These are phyloP conservation scores for Xyrauchen texanus DNA, from an alignment of 2,113 vertebrate species.

Conservation along the genomic window DNA sequence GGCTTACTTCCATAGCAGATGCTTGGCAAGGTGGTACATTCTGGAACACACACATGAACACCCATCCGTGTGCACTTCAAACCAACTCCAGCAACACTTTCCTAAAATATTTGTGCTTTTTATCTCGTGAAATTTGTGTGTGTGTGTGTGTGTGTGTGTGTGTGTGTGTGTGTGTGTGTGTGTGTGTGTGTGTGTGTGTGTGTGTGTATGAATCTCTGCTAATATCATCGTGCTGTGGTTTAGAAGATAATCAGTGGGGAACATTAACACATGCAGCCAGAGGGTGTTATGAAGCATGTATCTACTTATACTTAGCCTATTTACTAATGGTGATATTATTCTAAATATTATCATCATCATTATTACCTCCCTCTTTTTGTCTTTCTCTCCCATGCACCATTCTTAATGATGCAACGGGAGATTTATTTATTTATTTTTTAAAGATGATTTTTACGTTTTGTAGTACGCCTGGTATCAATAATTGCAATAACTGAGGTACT, in stretches of 20 bases:
- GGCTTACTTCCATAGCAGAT: conserved; percentile 34
- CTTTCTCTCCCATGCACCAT: neutral
- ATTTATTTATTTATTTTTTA: neutral
- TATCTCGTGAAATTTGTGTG: neutral
- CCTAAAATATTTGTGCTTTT: conserved; percentile 7
- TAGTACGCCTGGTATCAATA: too few relatives aligned
- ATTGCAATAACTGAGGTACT: too few relatives aligned
- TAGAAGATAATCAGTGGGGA: neutral
- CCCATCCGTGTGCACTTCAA: neutral
- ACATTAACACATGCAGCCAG: conserved; percentile 23
- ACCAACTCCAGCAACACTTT: conserved; percentile 3
- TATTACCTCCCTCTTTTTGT: too few relatives aligned
- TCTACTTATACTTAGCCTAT: too few relatives aligned
- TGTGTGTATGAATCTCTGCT: neutral
- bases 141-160: neutral
- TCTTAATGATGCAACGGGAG: conserved; percentile 32
- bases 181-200: neutral
- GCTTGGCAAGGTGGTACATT: conserved; percentile 28
- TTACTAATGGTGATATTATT: conserved; percentile 32
- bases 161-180: neutral
- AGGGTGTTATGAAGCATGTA: conserved; percentile 25
- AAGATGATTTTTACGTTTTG: too few relatives aligned
- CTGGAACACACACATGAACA: conserved; percentile 5
- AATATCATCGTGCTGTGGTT: neutral
- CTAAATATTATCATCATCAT: conserved; percentile 20